Percentiles rank a stretch among this genome's conserved stretches.
These are phyloP conservation scores for Phodopus roborovskii DNA, from an alignment of 2,113 vertebrate genomes.

Conservation along the genomic window DNA sequence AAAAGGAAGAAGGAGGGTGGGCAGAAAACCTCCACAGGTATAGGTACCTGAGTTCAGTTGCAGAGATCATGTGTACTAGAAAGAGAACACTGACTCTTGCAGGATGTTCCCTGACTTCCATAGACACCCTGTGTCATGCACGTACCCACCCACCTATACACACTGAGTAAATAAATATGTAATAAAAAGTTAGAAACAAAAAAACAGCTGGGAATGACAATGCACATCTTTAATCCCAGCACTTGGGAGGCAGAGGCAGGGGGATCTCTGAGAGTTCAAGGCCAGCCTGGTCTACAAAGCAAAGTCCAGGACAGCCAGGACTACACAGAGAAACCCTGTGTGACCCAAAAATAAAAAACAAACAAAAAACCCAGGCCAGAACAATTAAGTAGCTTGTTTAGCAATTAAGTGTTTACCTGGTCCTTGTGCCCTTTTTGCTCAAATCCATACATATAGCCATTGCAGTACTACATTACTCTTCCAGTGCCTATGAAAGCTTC, in stretches of 20 bases:
- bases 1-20: background rate
- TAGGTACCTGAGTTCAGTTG: background rate
- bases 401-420: background rate
- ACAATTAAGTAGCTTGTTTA: background rate
- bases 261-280: background rate
- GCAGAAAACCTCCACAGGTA: background rate
- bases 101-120: background rate
- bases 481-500: background rate
- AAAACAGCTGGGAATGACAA: background rate
- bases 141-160: background rate
- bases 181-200: background rate
- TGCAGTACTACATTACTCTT: background rate
- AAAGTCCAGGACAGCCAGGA: background rate
- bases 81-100: background rate
- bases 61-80: background rate
- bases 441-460: background rate
- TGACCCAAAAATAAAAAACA: background rate
- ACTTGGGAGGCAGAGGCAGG: background rate
- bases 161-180: no score
- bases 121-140: background rate
- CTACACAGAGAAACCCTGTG: background rate
- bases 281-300: background rate
- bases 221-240: background rate
- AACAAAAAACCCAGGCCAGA: background rate
- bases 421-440: background rate